phyloP scores from a whole-genome alignment of 2,888 invertebrate genomes.

The Thecophora atra region DNA sequence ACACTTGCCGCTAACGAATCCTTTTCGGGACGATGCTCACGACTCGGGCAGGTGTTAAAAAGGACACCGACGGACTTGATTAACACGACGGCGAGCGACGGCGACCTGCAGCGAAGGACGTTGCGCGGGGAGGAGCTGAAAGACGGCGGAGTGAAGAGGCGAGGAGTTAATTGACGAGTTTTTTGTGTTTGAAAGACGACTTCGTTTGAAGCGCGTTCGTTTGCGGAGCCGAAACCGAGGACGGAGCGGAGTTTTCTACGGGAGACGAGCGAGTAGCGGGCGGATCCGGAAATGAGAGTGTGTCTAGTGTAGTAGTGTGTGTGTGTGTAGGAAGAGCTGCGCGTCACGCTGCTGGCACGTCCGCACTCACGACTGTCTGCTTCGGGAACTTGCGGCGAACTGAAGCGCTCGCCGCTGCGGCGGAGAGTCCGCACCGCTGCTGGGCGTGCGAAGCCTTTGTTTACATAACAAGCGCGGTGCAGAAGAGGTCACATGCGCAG shows the following conservation, averaged over 20 bases:
- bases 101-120: neutral
- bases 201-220: conserved; percentile 9
- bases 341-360: conserved; percentile 40
- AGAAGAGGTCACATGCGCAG: conserved; percentile 49
- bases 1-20: conserved; percentile 8
- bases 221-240: neutral
- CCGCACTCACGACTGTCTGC: conserved; percentile 45
- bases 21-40: conserved; percentile 1
- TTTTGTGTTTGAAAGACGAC: too few relatives aligned
- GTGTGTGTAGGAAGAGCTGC: conserved; percentile 41
- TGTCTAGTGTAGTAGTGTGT: conserved; percentile 36
- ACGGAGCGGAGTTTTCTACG: neutral
- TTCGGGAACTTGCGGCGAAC: conserved; percentile 37
- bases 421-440: too few relatives aligned
- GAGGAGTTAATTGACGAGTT: neutral
- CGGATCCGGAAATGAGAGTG: conserved; percentile 46
- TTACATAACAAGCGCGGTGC: conserved; percentile 32
- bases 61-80: conserved; percentile 8
- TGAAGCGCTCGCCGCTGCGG: conserved; percentile 3
- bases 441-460: conserved; percentile 10
- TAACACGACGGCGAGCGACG: conserved; percentile 8
- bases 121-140: neutral
- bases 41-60: neutral
- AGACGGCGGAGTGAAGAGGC: neutral
- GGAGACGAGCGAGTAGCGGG: neutral